Base-by-base conservation (phyloP, 2,888 invertebrate species). In the Scaptodrosophila latifasciaeformis region DNA sequence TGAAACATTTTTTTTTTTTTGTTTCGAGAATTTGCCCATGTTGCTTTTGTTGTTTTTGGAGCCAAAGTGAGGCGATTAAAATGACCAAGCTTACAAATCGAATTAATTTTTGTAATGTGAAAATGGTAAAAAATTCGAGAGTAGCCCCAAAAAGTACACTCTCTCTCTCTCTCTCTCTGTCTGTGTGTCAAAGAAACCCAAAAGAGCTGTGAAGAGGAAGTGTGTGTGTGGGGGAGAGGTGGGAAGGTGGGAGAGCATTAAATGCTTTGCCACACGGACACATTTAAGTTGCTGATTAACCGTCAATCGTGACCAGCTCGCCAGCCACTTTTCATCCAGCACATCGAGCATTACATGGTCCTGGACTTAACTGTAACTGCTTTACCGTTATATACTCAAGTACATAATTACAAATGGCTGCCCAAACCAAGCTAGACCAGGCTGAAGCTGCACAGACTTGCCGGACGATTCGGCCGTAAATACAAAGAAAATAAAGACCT, bases 61-160 rank as follows among this genome's bases (percentile, higher is more conserved):
- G 68, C 56, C 70, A 67, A 70, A 48, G 65, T 71, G 60, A 50
- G 67, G 65, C 78, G 75, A 80, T 77, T 80, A 81, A 83, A 79
- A 76, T 66, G 69, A 82, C 83, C 82, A 65, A 77, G 77, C 82
- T 75, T n/a, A 72, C 81, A 83, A 82, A 82, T 83, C 82, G 81
- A 82, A 82, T 83, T 82, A 82, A 83, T 83, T 81, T 82, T 75
- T 75, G 82, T 82, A 83, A 83, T 76, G 77, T 70, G 78, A 68
- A 82, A 82, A 81, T 75, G 70, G 69, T 68, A 61, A 65, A 24
- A 24, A 24, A 24, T 24, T 3, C 24, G 7, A 24, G n/a, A n/a
- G n/a, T n/a, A n/a, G n/a, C n/a, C n/a, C n/a, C n/a, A n/a, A n/a
- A n/a, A n/a, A n/a, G n/a, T n/a, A n/a, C n/a, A n/a, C n/a, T n/a